Evolutionary conservation across 1,140 invertebrate species (phyloP).

Genomic region (Hormaphis cornu): DNA sequence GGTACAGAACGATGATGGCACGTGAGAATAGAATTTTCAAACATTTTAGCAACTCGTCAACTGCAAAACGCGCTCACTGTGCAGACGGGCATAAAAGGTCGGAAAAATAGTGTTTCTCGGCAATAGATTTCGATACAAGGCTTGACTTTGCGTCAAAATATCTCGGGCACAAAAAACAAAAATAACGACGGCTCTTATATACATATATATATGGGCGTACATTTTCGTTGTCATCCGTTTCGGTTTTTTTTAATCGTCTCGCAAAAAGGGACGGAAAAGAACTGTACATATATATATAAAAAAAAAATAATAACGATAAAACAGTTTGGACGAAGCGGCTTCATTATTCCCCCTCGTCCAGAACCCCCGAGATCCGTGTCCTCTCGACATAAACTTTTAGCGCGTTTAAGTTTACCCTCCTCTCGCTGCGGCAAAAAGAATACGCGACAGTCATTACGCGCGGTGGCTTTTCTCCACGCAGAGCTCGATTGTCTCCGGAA

Average conservation of each 20-base stretch:
- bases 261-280: neutral
- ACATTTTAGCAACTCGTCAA: too few species aligned
- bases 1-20: too few species aligned
- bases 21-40: too few species aligned
- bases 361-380: neutral
- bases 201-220: neutral
- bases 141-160: too few species aligned
- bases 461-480: neutral
- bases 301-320: neutral
- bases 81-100: too few species aligned
- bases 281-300: too few species aligned
- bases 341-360: slow-evolving; percentile 26
- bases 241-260: neutral
- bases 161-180: neutral
- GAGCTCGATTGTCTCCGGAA: neutral
- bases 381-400: neutral
- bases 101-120: too few species aligned
- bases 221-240: neutral
- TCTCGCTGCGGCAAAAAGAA: neutral
- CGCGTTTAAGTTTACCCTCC: slow-evolving; percentile 1
- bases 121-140: too few species aligned
- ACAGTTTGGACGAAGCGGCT: slow-evolving; percentile 18
- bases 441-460: neutral
- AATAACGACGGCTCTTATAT: neutral
- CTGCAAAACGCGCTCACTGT: too few species aligned